Conservation (phyloP, 2,797 vertebrate species). For the Ctenopoma multispine region DNA sequence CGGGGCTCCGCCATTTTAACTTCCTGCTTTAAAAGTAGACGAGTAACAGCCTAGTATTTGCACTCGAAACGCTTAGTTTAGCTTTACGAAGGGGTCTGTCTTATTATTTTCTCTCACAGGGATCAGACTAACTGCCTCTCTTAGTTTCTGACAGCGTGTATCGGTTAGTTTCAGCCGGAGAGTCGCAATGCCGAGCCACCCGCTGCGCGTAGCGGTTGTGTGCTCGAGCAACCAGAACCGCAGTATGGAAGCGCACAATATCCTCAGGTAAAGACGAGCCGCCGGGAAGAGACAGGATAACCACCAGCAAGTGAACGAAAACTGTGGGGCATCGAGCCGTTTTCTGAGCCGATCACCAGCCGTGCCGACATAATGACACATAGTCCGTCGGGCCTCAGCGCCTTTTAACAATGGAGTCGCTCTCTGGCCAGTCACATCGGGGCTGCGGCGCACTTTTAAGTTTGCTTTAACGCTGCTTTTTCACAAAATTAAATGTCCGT, state of each 20-base stretch:
- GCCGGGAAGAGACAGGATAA: conserved; percentile 43
- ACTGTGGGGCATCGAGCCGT: conserved; percentile 15
- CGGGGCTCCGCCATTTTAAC: conserved; percentile 82
- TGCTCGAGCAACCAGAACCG: conserved; percentile 99
- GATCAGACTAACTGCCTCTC: conserved; percentile 10
- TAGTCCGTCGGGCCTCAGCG: conserved; percentile 61
- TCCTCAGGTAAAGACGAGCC: conserved; percentile 93
- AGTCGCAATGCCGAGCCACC: conserved; percentile 93
- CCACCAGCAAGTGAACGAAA: conserved; percentile 24
- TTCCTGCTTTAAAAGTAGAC: conserved; percentile 58
- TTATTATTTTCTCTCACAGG: conserved; percentile 11
- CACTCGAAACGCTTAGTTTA: conserved; percentile 14
- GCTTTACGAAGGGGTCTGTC: not conserved
- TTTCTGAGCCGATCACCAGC: conserved; percentile 24
- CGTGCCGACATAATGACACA: conserved; percentile 15
- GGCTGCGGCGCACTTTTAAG: not conserved
- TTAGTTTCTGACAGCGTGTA: conserved; percentile 17
- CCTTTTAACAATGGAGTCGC: conserved; percentile 71
- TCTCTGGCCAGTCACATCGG: conserved; percentile 14
- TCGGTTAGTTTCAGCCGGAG: conserved; percentile 66
- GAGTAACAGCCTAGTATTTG: not conserved
- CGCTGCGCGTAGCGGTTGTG: conserved; percentile 97
- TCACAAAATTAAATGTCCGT: not conserved
- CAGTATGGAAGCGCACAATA: conserved; percentile 99
- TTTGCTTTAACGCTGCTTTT: not conserved